These are phyloP conservation scores for Parapristionchus giblindavisi DNA, from an alignment of 2,888 invertebrate species.

Conservation along the genomic window DNA sequence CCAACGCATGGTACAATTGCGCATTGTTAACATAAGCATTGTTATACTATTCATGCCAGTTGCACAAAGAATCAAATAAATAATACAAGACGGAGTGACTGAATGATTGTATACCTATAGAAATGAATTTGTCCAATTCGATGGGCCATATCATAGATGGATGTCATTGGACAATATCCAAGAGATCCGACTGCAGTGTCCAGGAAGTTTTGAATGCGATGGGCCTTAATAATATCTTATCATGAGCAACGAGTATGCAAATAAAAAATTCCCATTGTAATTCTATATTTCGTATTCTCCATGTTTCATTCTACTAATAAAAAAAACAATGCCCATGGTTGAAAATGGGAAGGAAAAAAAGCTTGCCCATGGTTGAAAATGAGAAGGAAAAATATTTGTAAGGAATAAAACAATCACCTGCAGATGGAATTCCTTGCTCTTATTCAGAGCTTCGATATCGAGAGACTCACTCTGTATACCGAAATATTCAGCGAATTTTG, in stretches of 20 bases:
- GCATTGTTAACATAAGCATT: no score
- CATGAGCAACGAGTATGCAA: neutral
- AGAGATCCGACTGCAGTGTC: constrained; percentile 63
- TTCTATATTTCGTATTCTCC: neutral
- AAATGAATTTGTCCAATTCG: constrained; percentile 64
- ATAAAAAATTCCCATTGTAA: neutral
- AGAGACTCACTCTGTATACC: constrained; percentile 60
- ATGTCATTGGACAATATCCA: constrained; percentile 62
- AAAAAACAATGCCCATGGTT: neutral
- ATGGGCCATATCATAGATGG: constrained; percentile 63
- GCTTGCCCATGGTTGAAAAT: neutral
- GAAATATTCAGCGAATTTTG: constrained; percentile 65
- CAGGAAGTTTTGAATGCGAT: constrained; percentile 62
- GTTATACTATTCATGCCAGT: no score
- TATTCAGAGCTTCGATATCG: constrained; percentile 53
- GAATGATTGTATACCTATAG: constrained; percentile 49
- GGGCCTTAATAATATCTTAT: constrained; percentile 49
- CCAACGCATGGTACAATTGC: no score
- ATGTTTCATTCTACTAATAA: neutral
- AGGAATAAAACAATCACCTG: constrained; percentile 43
- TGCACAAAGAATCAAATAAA: no score
- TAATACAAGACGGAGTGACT: no score
- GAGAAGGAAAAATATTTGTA: neutral
- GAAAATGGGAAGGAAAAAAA: neutral
- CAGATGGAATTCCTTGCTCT: constrained; percentile 61